A percentile compares a stretch with the other conserved stretches of the same genome.
These are phyloP conservation scores for Agriotes lineatus DNA, from an alignment of 2,888 invertebrate species.

Conservation along the genomic window DNA sequence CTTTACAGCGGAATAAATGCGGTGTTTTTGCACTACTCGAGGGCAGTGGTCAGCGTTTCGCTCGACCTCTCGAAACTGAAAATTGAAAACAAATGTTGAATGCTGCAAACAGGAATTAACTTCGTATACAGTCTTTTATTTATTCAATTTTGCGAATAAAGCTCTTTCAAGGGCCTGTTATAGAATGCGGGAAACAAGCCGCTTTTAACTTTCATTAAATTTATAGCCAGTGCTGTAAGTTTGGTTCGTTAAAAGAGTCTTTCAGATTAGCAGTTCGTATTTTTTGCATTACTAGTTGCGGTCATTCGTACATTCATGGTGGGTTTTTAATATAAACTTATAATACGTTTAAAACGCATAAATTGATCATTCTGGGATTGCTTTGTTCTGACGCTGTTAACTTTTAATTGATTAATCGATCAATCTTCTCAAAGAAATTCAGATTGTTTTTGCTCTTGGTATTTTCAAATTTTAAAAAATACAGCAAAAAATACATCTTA, in stretches of 20 bases:
- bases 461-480: no score
- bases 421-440: no score
- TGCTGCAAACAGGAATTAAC: slow-evolving; percentile 48
- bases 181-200: slow-evolving; percentile 30
- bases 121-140: slow-evolving; percentile 52
- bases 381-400: no score
- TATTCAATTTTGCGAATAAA: slow-evolving; percentile 43
- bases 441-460: no score
- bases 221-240: slow-evolving; percentile 1
- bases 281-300: no score
- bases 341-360: no score
- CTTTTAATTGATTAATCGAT: no score
- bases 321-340: no score
- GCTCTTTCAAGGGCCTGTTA: slow-evolving; percentile 35
- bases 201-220: slow-evolving; percentile 32
- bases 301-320: no score
- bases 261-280: no score
- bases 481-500: no score
- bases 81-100: slow-evolving; percentile 49
- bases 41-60: slow-evolving; percentile 41
- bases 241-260: neutral
- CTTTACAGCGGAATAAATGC: slow-evolving; percentile 7
- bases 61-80: slow-evolving; percentile 45
- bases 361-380: no score
- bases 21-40: slow-evolving; percentile 13